Conservation (phyloP, 30 jellyfish, hydroid and myxozoan species). For the Phacellophora camtschatica region DNA sequence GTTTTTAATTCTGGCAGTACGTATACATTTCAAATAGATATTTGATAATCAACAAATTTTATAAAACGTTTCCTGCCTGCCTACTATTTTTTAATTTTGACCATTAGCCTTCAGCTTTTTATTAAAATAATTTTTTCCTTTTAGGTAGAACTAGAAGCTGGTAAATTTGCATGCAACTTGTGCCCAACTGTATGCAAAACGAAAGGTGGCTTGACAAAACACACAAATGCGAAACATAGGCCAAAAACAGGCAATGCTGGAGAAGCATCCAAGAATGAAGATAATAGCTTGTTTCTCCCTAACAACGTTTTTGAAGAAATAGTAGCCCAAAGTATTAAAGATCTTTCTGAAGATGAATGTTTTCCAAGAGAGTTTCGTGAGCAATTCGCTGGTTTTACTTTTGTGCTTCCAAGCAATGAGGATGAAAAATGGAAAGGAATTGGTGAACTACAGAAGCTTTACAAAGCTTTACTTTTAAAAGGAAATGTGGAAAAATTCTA, state of each 20-base stretch:
- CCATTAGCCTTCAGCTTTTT: too few relatives aligned
- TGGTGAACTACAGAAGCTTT: not conserved
- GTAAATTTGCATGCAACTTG: constrained; percentile 8
- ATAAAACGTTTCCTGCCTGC: too few relatives aligned
- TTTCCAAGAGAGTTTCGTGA: not conserved
- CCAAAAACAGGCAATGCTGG: not conserved
- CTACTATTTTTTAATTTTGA: too few relatives aligned
- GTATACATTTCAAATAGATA: too few relatives aligned
- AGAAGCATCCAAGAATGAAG: not conserved
- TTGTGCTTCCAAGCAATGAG: not conserved
- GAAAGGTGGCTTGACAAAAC: not conserved
- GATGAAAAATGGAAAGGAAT: not conserved
- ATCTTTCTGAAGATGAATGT: not conserved
- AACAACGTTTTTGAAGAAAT: not conserved
- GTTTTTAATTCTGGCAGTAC: too few relatives aligned
- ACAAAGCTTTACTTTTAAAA: not conserved
- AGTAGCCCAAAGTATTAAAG: not conserved
- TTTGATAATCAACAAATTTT: too few relatives aligned
- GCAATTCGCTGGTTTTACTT: not conserved
- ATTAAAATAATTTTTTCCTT: not conserved
- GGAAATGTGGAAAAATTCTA: not conserved
- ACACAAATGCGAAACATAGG: not conserved
- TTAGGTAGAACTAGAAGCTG: not conserved
- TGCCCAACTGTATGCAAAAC: constrained; percentile 7
- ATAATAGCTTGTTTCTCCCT: not conserved